Percentiles rank a stretch among this genome's conserved stretches.
phyloP scores from a whole-genome alignment of 2,888 invertebrate genomes.

The Myopa testacea region DNA sequence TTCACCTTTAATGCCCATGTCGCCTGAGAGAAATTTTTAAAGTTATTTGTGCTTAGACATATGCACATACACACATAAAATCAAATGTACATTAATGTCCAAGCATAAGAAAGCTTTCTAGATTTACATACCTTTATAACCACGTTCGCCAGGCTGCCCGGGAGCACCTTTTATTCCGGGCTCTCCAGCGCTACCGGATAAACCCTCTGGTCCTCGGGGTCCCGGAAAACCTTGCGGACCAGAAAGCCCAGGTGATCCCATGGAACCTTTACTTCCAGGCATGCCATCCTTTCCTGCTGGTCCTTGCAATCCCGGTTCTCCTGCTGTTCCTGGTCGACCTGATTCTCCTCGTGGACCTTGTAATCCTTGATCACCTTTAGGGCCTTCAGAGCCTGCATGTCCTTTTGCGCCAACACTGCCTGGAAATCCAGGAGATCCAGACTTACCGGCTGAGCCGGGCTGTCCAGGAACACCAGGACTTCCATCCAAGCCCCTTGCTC shows the following conservation, averaged over 20 bases:
- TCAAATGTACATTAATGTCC: neutral
- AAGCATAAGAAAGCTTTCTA: neutral
- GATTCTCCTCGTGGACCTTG: conserved; percentile 86
- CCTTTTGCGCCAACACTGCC: conserved; percentile 84
- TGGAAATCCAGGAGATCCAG: conserved; percentile 87
- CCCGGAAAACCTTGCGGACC: conserved; percentile 88
- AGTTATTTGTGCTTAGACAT: neutral
- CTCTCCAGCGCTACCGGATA: conserved; percentile 79
- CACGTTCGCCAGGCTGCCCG: conserved; percentile 82
- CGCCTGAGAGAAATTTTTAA: conserved; percentile 67
- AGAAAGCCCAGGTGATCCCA: conserved; percentile 78
- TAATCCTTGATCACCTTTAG: conserved; percentile 84
- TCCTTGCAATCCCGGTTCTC: conserved; percentile 81
- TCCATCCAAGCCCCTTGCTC: conserved; percentile 84
- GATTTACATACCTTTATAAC: conserved; percentile 73
- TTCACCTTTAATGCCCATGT: conserved; percentile 82
- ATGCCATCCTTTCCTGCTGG: conserved; percentile 83
- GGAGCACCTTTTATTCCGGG: conserved; percentile 82
- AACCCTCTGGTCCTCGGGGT: conserved; percentile 80
- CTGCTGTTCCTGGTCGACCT: conserved; percentile 81
- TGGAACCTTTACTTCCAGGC: conserved; percentile 84
- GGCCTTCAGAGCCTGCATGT: conserved; percentile 79
- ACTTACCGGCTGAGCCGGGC: conserved; percentile 81
- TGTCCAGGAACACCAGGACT: conserved; percentile 77
- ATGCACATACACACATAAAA: too few species aligned